phyloP scores from a whole-genome alignment of 2,113 vertebrate genomes.

The Leptodactylus fuscus region DNA sequence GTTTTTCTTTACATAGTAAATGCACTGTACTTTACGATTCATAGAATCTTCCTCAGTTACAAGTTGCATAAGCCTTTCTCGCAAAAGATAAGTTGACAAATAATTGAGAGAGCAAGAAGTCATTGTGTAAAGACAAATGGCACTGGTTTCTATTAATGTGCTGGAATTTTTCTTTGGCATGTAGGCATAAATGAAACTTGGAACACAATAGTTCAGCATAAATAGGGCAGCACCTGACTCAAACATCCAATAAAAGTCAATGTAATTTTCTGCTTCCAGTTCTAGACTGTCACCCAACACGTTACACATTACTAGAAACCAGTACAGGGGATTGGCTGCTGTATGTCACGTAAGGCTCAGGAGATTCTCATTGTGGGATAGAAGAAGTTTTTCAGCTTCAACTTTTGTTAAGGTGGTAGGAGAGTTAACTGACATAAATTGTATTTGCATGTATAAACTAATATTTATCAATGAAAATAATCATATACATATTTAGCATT shows the following conservation, averaged over 20 bases:
- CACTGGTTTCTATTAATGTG: constrained; percentile 2
- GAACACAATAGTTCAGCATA: constrained; percentile 25
- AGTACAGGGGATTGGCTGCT: constrained; percentile 23
- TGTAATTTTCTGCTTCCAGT: background rate
- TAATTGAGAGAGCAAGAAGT: background rate
- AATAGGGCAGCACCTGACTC: constrained; percentile 18
- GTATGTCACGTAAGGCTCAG: constrained; percentile 45
- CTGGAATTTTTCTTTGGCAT: constrained; percentile 47
- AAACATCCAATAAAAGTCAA: constrained; percentile 4
- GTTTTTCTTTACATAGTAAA: too few relatives aligned
- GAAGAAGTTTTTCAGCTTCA: background rate
- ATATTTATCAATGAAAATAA: too few relatives aligned
- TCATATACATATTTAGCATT: too few relatives aligned
- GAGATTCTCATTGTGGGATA: constrained; percentile 38
- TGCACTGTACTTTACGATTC: background rate
- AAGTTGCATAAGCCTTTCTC: background rate
- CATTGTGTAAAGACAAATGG: background rate
- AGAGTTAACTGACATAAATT: too few relatives aligned
- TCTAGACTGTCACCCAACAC: background rate
- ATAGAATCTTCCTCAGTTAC: background rate
- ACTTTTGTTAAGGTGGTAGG: background rate
- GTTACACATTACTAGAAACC: background rate
- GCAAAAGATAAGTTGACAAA: background rate
- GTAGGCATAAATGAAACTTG: constrained; percentile 7
- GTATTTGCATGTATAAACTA: too few relatives aligned